Percentiles rank a stretch among this genome's conserved stretches.
Conservation (phyloP, 1,140 invertebrate genomes). For the Leptopilina clavipes region DNA sequence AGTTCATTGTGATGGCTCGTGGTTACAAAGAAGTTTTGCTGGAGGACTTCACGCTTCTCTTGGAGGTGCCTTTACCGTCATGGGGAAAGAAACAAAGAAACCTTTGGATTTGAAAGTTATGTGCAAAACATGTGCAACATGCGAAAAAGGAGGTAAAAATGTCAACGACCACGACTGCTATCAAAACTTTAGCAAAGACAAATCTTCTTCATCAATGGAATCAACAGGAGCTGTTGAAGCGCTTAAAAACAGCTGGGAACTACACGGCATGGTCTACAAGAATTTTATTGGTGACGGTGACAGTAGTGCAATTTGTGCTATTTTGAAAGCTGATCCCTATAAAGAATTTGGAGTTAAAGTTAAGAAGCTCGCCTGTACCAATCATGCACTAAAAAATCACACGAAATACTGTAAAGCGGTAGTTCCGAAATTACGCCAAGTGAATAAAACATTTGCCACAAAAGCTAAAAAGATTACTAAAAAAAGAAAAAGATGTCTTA, state of each 20-base stretch:
- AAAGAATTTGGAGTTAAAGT: not conserved
- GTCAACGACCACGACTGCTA: not conserved
- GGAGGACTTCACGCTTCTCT: not conserved
- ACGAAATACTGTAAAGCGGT: not conserved
- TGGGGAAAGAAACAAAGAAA: not conserved
- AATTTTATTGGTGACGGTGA: not conserved
- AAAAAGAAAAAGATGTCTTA: not conserved
- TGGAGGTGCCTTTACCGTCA: not conserved
- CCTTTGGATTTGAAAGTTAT: not conserved
- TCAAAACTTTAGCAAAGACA: not conserved
- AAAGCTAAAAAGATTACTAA: not conserved
- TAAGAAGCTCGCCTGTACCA: not conserved
- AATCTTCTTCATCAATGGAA: not conserved
- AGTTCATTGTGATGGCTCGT: not conserved
- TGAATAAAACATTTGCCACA: too few relatives aligned
- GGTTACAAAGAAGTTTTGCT: not conserved
- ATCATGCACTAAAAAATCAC: not conserved
- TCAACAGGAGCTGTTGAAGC: too few relatives aligned
- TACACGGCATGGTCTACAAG: not conserved
- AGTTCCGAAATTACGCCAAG: too few relatives aligned
- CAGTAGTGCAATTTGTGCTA: not conserved
- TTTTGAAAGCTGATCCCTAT: not conserved
- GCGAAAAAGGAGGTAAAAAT: not conserved
- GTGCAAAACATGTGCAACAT: not conserved
- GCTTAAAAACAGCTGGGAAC: not conserved